A percentile compares a stretch with the other conserved stretches of the same genome.
Conservation (phyloP, 2,113 vertebrate genomes). For the Sciurus niger region DNA sequence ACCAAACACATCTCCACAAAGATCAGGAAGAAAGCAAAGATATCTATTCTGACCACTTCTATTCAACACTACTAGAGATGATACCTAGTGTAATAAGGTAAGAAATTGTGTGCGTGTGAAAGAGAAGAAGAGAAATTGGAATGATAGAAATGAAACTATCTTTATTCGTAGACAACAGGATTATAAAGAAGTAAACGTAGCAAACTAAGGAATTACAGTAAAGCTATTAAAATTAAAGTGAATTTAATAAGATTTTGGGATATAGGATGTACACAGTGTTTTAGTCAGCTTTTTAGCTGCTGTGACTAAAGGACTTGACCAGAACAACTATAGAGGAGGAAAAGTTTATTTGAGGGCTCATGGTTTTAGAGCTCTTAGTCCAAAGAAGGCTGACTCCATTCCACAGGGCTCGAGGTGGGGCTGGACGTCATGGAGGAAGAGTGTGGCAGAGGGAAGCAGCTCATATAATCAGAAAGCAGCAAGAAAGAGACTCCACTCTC, state of each 20-base stretch:
- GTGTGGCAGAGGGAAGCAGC: too few relatives aligned
- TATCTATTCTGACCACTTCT: not conserved
- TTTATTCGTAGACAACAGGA: not conserved
- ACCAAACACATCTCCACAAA: not conserved
- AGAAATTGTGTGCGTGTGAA: not conserved
- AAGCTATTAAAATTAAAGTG: not conserved
- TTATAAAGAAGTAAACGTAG: not conserved
- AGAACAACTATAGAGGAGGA: too few relatives aligned
- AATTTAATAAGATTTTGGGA: not conserved
- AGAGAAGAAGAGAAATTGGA: not conserved
- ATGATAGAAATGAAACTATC: not conserved
- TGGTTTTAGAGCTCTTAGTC: too few relatives aligned
- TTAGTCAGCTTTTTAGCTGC: too few relatives aligned
- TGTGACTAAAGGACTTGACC: too few relatives aligned
- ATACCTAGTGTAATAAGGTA: not conserved
- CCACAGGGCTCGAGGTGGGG: too few relatives aligned
- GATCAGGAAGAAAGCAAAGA: not conserved
- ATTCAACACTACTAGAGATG: not conserved
- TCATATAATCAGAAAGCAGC: too few relatives aligned
- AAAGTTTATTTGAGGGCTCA: too few relatives aligned
- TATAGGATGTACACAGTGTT: not conserved
- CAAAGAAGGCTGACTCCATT: too few relatives aligned
- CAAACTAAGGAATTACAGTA: constrained; percentile 16
- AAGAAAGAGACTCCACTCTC: too few relatives aligned
- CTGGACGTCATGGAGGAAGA: too few relatives aligned